Percentiles rank a stretch among this genome's conserved stretches.
Evolutionary conservation across 2,797 vertebrate species (phyloP).

Genomic region (Picus viridis): DNA sequence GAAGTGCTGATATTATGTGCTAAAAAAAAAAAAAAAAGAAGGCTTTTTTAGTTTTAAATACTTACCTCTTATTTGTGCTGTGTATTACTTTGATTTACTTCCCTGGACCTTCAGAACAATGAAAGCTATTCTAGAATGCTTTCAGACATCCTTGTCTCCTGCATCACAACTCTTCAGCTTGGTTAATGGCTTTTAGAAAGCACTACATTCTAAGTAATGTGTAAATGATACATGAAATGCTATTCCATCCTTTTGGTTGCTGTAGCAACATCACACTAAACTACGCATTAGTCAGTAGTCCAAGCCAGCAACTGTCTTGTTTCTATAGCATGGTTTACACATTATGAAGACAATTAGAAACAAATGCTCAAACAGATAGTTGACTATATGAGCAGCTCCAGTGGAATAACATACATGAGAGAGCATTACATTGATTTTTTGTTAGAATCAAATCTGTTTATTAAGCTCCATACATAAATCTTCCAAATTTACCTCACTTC

Average conservation of each 20-base stretch:
- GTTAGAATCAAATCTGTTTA: background rate
- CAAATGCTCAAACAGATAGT: slow-evolving; percentile 4
- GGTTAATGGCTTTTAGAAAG: slow-evolving; percentile 45
- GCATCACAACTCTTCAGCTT: background rate
- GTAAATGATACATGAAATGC: slow-evolving; percentile 21
- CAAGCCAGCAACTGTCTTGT: background rate
- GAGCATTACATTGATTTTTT: background rate
- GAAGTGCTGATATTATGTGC: background rate
- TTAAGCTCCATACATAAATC: background rate
- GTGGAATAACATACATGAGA: background rate
- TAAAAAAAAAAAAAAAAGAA: background rate
- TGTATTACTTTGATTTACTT: background rate
- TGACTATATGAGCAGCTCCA: background rate
- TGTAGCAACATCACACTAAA: slow-evolving; percentile 38
- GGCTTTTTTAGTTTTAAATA: background rate
- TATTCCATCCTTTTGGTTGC: slow-evolving; percentile 38
- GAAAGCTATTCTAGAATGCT: background rate
- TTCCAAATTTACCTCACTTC: background rate
- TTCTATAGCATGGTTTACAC: background rate
- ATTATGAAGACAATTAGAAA: slow-evolving; percentile 10
- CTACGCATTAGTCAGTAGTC: background rate
- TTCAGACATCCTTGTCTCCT: background rate
- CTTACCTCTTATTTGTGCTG: background rate
- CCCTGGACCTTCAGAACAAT: background rate
- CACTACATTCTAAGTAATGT: background rate